Percentiles rank a stretch among this genome's conserved stretches.
These are phyloP conservation scores for Philonicus albiceps DNA, from an alignment of 2,888 invertebrate species.

Conservation along the genomic window DNA sequence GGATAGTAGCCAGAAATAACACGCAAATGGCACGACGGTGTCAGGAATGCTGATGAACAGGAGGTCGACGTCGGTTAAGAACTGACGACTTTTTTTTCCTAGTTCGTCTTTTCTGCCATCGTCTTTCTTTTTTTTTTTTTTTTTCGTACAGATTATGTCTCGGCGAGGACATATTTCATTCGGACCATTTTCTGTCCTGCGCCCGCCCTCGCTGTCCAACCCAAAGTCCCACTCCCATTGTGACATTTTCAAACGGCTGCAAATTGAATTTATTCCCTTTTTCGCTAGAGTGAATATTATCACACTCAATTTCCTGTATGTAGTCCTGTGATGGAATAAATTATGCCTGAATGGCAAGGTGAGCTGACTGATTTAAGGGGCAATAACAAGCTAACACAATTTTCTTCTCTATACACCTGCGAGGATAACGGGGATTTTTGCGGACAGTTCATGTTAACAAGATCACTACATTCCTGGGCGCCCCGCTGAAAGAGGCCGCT, in stretches of 20 bases:
- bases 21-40: constrained; percentile 37
- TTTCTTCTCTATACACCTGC: constrained; percentile 34
- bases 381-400: constrained; percentile 41
- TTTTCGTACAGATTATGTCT: background rate
- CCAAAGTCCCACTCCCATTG: background rate
- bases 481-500: background rate
- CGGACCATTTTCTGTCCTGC: background rate
- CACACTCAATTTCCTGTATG: constrained; percentile 47
- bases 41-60: constrained; percentile 29
- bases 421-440: constrained; percentile 22
- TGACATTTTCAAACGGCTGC: constrained; percentile 46
- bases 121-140: constrained; percentile 2
- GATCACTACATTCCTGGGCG: background rate
- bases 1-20: constrained; percentile 25
- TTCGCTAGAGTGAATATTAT: constrained; percentile 46
- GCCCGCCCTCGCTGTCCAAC: background rate
- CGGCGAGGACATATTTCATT: constrained; percentile 34
- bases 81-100: constrained; percentile 23
- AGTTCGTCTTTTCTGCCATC: background rate
- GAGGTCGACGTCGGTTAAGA: constrained; percentile 9
- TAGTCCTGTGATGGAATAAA: constrained; percentile 47
- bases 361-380: constrained; percentile 43
- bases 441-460: constrained; percentile 15
- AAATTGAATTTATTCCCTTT: constrained; percentile 48
- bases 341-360: constrained; percentile 44